Conservation (phyloP, 2,113 vertebrate species). For the Platycercus adscitus region DNA sequence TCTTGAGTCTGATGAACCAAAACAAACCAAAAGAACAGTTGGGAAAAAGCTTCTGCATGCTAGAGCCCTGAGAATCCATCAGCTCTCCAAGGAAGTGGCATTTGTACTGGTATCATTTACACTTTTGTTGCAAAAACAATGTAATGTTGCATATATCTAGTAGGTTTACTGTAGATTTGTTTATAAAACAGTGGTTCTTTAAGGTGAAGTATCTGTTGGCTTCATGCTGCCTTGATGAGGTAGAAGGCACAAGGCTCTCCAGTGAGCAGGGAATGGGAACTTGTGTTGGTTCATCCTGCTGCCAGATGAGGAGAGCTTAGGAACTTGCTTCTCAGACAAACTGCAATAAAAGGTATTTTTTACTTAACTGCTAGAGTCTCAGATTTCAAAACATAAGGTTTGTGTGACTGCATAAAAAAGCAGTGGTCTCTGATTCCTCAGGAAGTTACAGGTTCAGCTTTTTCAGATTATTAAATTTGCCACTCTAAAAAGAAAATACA, state of each 20-base stretch:
- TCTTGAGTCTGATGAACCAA: conserved; percentile 62
- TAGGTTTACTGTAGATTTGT: background rate
- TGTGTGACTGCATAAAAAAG: background rate
- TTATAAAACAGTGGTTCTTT: conserved; percentile 1
- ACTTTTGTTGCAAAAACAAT: conserved; percentile 1
- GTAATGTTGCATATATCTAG: conserved; percentile 1
- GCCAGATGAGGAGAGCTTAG: background rate
- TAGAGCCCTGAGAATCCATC: conserved; percentile 28
- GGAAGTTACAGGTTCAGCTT: background rate
- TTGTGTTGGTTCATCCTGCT: background rate
- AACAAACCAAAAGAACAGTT: conserved; percentile 21
- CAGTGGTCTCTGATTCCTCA: background rate
- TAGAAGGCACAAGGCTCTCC: background rate
- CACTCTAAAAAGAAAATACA: background rate
- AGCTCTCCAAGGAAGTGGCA: conserved; percentile 44
- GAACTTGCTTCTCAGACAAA: background rate
- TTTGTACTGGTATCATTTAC: conserved; percentile 58
- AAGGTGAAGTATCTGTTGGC: background rate
- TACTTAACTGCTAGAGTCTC: background rate
- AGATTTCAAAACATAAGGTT: background rate
- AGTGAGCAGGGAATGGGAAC: background rate
- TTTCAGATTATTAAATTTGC: background rate
- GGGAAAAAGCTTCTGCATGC: conserved; percentile 44
- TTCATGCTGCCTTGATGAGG: background rate
- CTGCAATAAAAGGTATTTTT: background rate